Conservation (phyloP, 2,888 invertebrate genomes). For the Axea sp. region DNA sequence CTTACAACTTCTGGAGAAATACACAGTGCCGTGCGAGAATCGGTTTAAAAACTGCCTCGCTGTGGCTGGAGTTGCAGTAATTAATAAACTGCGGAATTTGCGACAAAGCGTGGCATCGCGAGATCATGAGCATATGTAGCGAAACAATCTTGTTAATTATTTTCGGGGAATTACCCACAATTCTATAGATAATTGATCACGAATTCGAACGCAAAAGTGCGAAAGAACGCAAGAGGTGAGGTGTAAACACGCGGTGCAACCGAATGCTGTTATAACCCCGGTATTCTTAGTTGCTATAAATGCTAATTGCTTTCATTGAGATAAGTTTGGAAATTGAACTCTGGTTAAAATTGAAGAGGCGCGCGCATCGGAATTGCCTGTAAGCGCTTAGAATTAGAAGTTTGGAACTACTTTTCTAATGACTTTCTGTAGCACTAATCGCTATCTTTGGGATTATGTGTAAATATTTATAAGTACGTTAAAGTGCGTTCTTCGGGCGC, state of each 20-base stretch:
- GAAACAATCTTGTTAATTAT: constrained; percentile 17
- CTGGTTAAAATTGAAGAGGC: neutral
- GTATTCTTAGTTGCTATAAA: neutral
- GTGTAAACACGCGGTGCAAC: too few species aligned
- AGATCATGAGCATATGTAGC: constrained; percentile 22
- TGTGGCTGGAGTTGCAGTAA: constrained; percentile 9
- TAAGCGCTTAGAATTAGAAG: constrained; percentile 1
- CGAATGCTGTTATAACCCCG: too few species aligned
- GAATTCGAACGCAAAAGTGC: neutral
- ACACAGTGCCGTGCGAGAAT: neutral
- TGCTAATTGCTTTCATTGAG: neutral
- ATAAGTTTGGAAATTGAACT: constrained; percentile 16
- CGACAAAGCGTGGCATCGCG: constrained; percentile 22
- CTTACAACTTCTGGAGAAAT: neutral
- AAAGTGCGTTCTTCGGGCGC: neutral
- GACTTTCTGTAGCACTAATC: constrained; percentile 9
- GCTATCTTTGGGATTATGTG: constrained; percentile 15
- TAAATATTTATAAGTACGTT: constrained; percentile 17
- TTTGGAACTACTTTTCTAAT: constrained; percentile 26
- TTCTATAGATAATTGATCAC: constrained; percentile 22
- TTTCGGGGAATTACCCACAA: neutral
- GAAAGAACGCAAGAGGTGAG: too few species aligned
- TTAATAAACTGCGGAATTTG: constrained; percentile 19
- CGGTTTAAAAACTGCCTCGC: constrained; percentile 8
- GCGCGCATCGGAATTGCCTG: constrained; percentile 4